Evolutionary conservation across 2,113 vertebrate genomes (phyloP).

Genomic region (Psittacus erithacus): DNA sequence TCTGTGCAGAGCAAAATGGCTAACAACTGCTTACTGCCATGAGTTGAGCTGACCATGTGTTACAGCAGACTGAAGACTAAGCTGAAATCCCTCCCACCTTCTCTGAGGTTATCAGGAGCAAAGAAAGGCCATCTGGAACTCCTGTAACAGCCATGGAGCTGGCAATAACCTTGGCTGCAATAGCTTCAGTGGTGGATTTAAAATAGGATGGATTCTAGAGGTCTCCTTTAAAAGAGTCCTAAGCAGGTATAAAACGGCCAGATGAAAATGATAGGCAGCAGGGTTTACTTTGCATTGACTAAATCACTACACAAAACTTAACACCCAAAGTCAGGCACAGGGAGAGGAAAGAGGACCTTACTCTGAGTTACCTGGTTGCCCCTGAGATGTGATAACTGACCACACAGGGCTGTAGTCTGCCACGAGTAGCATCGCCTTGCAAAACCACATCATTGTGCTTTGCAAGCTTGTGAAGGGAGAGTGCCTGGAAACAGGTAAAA

Average conservation of each 20-base stretch:
- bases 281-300: not conserved
- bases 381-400: not conserved
- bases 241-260: not conserved
- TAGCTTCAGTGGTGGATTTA: not conserved
- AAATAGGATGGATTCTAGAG: not conserved
- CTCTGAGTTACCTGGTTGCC: not conserved
- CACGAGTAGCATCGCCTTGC: not conserved
- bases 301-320: not conserved
- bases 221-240: not conserved
- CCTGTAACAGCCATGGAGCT: not conserved
- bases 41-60: not conserved
- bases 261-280: not conserved
- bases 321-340: not conserved
- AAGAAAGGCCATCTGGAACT: conserved; percentile 17
- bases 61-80: not conserved
- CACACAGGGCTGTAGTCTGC: not conserved
- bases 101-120: conserved; percentile 25
- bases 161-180: not conserved
- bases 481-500: not conserved
- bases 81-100: not conserved
- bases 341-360: not conserved
- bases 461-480: not conserved
- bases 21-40: not conserved
- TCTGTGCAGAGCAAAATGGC: not conserved
- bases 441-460: not conserved